Conservation (phyloP, 1,140 invertebrate species). For the Harlomillsia oculata region DNA sequence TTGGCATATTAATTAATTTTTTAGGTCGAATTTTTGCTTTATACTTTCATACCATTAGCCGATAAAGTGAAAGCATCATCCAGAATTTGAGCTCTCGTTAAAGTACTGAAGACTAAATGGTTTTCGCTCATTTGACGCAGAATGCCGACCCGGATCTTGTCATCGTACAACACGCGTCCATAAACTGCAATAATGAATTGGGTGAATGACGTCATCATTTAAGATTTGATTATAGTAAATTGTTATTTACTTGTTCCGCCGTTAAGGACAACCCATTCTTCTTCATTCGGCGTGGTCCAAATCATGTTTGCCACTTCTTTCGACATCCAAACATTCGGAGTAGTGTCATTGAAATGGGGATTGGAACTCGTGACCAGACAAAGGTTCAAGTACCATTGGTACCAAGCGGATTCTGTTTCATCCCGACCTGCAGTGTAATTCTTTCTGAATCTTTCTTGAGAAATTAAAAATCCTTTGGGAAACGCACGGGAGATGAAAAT, state of each 20-base stretch:
- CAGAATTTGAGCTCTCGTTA: constrained; percentile 76
- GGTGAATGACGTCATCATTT: neutral
- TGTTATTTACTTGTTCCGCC: constrained; percentile 14
- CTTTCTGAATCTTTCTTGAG: neutral
- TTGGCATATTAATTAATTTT: too few species aligned
- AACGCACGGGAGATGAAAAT: constrained; percentile 39
- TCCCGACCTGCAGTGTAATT: neutral
- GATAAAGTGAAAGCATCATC: constrained; percentile 52
- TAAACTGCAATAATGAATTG: constrained; percentile 47
- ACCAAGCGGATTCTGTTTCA: neutral
- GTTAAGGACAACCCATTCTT: constrained; percentile 10
- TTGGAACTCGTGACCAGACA: neutral
- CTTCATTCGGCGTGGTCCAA: neutral
- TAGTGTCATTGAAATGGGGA: neutral
- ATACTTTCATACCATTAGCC: constrained; percentile 1
- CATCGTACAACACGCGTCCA: constrained; percentile 72
- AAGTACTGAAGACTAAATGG: constrained; percentile 52
- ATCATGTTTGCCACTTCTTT: neutral
- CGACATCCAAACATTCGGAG: constrained; percentile 6
- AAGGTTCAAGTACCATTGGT: neutral
- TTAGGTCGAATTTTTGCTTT: neutral
- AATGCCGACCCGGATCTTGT: constrained; percentile 62
- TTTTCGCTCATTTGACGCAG: constrained; percentile 53
- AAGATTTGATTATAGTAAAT: constrained; percentile 1
- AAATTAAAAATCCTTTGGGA: neutral